Base-by-base conservation (phyloP, 2,797 vertebrate species). In the Sciurus vulgaris region DNA sequence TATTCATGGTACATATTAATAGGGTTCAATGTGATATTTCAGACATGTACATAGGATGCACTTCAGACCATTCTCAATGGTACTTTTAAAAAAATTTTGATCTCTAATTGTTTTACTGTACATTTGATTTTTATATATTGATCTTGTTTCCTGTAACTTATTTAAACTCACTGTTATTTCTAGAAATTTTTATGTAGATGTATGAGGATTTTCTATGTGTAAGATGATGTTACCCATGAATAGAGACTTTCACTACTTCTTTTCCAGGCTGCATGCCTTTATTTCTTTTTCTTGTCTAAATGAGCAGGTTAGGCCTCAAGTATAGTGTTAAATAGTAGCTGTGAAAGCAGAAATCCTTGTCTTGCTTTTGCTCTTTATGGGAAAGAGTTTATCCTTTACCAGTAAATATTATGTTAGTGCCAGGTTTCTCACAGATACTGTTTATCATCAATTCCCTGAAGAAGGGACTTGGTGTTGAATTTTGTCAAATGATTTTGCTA, bases 121-220 rank as follows among this genome's bases (percentile, higher is more conserved):
- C 10, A 77, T 11, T 65, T 65, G 63, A 33, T 63, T 65, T 59
- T 65, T 49, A 9, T 51, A 38, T 56, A 47, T 65, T 63, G 51
- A 54, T 77, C 35, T 83, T 74, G 51, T 61, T 93, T 96, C 44
- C 44, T 65, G 3, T 77, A 82, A 86, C 33, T 79, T 38, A 54
- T 4, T 82, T 81, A 56, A 94, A 70, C 1, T 69, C n/a, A 83
- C 69, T 96, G 76, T 77, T 44, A 61, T 33, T 73, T 90, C 51
- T 51, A 41, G 63, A 67, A 47, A 7, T 63, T 93, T 94, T 87
- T 65, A 79, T 90, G 54, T 86, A 72, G 35, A 86, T 86, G 63
- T 86, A 41, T 87, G 28, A 83, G 22, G 38, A 22, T 44, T 73
- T 67, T 69, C 41, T 69, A 47, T 49, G 18, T 24, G 8, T 82